Conservation (phyloP, 35 echinoderm and acorn worm genomes). For the Anneissia japonica region DNA sequence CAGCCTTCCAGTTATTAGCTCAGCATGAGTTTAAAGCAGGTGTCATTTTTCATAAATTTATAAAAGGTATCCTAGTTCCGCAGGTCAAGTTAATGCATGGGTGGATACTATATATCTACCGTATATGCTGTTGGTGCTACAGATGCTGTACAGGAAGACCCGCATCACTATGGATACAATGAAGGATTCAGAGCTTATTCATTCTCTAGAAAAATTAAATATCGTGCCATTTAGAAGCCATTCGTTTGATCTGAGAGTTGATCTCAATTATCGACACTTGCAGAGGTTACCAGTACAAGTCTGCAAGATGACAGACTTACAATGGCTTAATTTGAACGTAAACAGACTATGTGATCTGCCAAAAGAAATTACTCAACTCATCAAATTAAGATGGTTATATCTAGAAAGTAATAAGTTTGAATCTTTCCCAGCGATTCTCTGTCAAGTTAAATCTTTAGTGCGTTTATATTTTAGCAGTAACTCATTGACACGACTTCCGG, state of each 20-base stretch:
- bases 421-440: conserved; percentile 57
- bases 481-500: conserved; percentile 22
- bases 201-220: conserved; percentile 24
- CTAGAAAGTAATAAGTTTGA: conserved; percentile 75
- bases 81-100: not conserved
- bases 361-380: conserved; percentile 28
- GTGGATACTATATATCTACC: no score
- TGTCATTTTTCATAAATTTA: not conserved
- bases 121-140: no score
- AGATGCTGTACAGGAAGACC: not conserved
- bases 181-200: not conserved
- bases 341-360: conserved; percentile 67
- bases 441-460: conserved; percentile 45
- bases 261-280: conserved; percentile 88
- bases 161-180: not conserved
- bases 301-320: conserved; percentile 68
- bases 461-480: conserved; percentile 63
- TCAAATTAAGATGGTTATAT: conserved; percentile 73
- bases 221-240: conserved; percentile 63
- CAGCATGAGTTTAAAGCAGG: not conserved
- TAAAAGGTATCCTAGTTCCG: not conserved
- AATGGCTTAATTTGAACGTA: conserved; percentile 87
- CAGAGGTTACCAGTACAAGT: conserved; percentile 53
- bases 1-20: not conserved
- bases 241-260: conserved; percentile 64